phyloP scores from a whole-genome alignment of 2,113 vertebrate genomes.

The Anguilla japonica region DNA sequence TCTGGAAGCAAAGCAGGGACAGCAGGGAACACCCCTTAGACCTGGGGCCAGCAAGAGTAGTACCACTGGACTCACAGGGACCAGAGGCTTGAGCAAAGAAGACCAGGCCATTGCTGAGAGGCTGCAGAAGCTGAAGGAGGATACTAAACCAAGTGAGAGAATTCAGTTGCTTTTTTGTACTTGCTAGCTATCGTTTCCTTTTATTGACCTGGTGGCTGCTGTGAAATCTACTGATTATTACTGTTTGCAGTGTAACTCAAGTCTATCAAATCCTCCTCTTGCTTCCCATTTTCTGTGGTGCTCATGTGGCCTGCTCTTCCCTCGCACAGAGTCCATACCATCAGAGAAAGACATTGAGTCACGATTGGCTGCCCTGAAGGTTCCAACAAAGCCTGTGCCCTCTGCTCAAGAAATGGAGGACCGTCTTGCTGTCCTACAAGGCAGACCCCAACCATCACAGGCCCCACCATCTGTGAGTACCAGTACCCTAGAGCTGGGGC shows the following conservation, averaged over 20 bases:
- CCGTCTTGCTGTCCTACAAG: constrained; percentile 81
- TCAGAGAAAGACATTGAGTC: constrained; percentile 87
- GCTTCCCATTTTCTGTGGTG: neutral
- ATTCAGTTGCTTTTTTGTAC: neutral
- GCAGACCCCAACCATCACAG: constrained; percentile 70
- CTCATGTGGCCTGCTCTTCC: neutral
- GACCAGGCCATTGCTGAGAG: constrained; percentile 86
- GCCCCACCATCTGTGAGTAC: constrained; percentile 71
- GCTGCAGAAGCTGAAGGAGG: constrained; percentile 85
- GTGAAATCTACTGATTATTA: neutral
- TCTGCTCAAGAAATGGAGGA: constrained; percentile 83
- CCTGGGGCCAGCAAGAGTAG: constrained; percentile 47
- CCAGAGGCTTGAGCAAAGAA: constrained; percentile 74
- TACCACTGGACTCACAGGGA: constrained; percentile 38
- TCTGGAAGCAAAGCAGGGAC: constrained; percentile 81
- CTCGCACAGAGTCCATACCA: constrained; percentile 75
- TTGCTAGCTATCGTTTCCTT: neutral
- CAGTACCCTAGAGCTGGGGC: neutral
- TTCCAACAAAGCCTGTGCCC: constrained; percentile 67
- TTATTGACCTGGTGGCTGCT: neutral
- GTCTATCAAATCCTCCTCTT: neutral
- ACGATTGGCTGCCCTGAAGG: constrained; percentile 83
- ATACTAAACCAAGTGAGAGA: constrained; percentile 81
- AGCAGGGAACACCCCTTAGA: constrained; percentile 46
- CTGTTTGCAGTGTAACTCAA: neutral